Evolutionary conservation across 2,113 vertebrate genomes (phyloP).

Genomic region (Amblyopsis rosae): DNA sequence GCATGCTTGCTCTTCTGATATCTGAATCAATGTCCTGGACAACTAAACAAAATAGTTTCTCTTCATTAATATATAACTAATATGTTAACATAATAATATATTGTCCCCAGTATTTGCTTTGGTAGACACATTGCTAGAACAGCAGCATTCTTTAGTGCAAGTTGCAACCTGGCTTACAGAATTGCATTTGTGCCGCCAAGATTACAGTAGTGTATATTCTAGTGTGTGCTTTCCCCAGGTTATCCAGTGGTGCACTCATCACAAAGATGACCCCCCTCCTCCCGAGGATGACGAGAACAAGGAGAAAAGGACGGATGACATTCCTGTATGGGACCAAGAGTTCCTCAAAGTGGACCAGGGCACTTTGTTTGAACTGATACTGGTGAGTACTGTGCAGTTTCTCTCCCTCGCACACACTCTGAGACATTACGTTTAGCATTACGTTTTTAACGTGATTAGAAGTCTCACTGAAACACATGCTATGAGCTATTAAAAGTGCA

Average conservation of each 20-base stretch:
- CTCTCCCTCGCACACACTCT: background rate
- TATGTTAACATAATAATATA: too few relatives aligned
- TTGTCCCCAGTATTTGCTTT: too few relatives aligned
- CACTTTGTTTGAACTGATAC: slow-evolving; percentile 97
- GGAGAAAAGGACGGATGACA: slow-evolving; percentile 98
- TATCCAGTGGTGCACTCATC: slow-evolving; percentile 99
- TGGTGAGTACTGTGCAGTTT: slow-evolving; percentile 77
- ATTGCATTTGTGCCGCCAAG: too few relatives aligned
- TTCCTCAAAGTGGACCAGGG: slow-evolving; percentile 99
- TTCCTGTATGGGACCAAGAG: slow-evolving; percentile 99
- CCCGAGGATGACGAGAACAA: slow-evolving; percentile 99
- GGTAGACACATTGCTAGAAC: background rate
- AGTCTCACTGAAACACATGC: too few relatives aligned
- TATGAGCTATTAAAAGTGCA: too few relatives aligned
- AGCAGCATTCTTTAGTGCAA: background rate
- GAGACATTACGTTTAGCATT: background rate
- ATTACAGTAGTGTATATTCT: background rate
- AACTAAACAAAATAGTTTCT: too few relatives aligned
- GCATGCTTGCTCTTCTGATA: too few relatives aligned
- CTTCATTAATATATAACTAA: too few relatives aligned
- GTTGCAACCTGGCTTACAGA: background rate
- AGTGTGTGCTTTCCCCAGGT: slow-evolving; percentile 74
- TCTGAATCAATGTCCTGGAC: too few relatives aligned
- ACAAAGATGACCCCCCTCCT: slow-evolving; percentile 98
- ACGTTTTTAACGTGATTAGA: too few relatives aligned